A percentile compares a stretch with the other conserved stretches of the same genome.
Conservation (phyloP, 92 coral and sea anemone genomes). For the Blastomussa wellsi region DNA sequence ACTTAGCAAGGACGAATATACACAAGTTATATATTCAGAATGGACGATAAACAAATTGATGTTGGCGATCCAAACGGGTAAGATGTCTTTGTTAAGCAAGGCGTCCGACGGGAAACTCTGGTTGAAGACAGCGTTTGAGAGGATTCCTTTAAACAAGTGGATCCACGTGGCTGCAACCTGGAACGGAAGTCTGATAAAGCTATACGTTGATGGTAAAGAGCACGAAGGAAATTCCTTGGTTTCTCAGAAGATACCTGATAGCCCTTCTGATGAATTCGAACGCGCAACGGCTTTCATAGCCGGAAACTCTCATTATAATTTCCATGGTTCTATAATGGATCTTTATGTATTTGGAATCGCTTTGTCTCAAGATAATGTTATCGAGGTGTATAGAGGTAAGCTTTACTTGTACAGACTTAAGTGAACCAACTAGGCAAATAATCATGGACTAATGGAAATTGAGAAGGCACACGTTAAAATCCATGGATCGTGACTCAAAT, state of each 20-base stretch:
- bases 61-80: not conserved
- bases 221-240: not conserved
- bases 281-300: not conserved
- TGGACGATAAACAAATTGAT: not conserved
- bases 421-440: not conserved
- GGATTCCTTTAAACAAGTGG: not conserved
- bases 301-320: not conserved
- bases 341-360: constrained; percentile 9
- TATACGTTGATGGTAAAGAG: constrained; percentile 1
- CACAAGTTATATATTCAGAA: not conserved
- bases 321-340: constrained; percentile 15
- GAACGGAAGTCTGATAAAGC: not conserved
- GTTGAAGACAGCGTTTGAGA: not conserved
- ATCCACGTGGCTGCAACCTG: constrained; percentile 6
- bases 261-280: not conserved
- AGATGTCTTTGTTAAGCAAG: not conserved
- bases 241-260: not conserved
- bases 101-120: not conserved
- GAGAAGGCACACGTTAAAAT: too few relatives aligned
- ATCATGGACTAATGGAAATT: too few relatives aligned
- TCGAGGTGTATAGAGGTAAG: not conserved
- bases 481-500: too few relatives aligned
- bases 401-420: not conserved
- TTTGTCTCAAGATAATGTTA: not conserved
- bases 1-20: not conserved